phyloP scores from a whole-genome alignment of 2,888 invertebrate genomes.

The Drosophila putrida region DNA sequence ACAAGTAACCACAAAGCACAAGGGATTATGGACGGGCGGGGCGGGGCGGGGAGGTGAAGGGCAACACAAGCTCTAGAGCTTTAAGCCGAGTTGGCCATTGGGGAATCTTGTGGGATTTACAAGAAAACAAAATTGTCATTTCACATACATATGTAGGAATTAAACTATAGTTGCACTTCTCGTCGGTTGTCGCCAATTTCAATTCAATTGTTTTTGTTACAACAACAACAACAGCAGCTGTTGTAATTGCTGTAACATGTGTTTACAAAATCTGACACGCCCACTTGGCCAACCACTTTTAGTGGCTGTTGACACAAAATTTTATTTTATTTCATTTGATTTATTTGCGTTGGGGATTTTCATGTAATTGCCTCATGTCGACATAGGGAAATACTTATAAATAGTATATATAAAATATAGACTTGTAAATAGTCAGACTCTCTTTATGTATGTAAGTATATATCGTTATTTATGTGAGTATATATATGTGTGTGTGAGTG shows the following conservation, averaged over 20 bases:
- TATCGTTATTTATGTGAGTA: slow-evolving; percentile 2
- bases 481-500: slow-evolving; percentile 9
- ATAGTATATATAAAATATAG: slow-evolving; percentile 21
- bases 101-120: slow-evolving; percentile 56
- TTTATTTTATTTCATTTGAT: slow-evolving; percentile 52
- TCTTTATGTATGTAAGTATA: slow-evolving; percentile 3
- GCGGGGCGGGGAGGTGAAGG: neutral
- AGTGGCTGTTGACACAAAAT: slow-evolving; percentile 7
- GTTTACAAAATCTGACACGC: slow-evolving; percentile 48
- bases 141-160: slow-evolving; percentile 19
- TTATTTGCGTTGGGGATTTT: slow-evolving; percentile 65
- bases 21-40: neutral
- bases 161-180: slow-evolving; percentile 14
- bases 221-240: slow-evolving; percentile 14
- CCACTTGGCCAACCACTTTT: slow-evolving; percentile 33
- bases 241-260: slow-evolving; percentile 61
- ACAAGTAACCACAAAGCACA: slow-evolving; percentile 40
- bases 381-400: slow-evolving; percentile 56
- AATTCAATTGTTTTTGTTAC: slow-evolving; percentile 44
- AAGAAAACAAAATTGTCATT: slow-evolving; percentile 56
- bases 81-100: slow-evolving; percentile 55
- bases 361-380: slow-evolving; percentile 66
- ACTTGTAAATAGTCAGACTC: slow-evolving; percentile 20
- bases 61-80: slow-evolving; percentile 27
- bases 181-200: slow-evolving; percentile 17